Percentiles rank a stretch among this genome's conserved stretches.
Conservation (phyloP, 2,113 vertebrate species). For the Benthochromis sp. region DNA sequence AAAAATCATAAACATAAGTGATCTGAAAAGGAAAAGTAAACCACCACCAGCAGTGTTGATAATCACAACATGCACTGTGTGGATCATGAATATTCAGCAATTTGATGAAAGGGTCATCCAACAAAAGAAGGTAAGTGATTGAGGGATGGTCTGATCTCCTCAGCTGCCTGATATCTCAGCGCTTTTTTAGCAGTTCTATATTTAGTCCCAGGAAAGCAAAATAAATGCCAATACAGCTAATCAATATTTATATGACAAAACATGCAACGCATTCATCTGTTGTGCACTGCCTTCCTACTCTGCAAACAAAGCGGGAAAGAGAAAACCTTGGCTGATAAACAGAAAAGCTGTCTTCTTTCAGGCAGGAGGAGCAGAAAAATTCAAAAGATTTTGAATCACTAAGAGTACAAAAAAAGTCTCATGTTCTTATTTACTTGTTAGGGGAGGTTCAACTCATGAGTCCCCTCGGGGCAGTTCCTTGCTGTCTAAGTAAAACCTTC, state of each 20-base stretch:
- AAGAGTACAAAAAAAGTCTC: not conserved
- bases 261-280: not conserved
- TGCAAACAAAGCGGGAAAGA: not conserved
- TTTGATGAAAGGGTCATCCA: not conserved
- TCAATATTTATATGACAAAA: constrained; percentile 24
- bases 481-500: not conserved
- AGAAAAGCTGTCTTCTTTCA: not conserved
- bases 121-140: not conserved
- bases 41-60: constrained; percentile 17
- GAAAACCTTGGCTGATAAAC: not conserved
- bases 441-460: not conserved
- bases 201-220: not conserved
- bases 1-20: not conserved
- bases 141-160: constrained; percentile 16
- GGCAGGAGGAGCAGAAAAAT: not conserved
- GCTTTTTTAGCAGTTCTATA: constrained; percentile 21
- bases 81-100: constrained; percentile 37
- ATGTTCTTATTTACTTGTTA: constrained; percentile 10
- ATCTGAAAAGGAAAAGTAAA: not conserved
- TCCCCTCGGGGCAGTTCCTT: not conserved
- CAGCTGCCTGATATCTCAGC: constrained; percentile 21
- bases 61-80: not conserved
- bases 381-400: not conserved
- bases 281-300: not conserved
- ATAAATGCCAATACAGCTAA: constrained; percentile 15